Evolutionary conservation across 2,797 vertebrate species (phyloP), one percentile per base, ranked within the genome.

Genomic region (Erpetoichthys calabaricus): DNA sequence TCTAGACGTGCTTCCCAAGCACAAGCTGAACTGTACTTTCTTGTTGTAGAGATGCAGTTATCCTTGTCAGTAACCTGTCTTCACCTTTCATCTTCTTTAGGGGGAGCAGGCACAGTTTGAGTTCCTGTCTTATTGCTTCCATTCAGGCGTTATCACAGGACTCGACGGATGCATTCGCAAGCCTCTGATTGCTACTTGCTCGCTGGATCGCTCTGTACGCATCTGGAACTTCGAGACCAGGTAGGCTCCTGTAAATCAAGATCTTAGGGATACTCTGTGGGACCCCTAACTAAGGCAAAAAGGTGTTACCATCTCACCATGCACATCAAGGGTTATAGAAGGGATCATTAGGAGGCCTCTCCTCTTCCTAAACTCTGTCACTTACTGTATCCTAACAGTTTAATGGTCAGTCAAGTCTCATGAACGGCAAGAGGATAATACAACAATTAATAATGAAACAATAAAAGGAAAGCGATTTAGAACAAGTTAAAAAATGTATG

Each of bases 201-300:
- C 94, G 42, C 63, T 91, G 70, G 95, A 98, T 74, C 81, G 69
- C 68, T 93, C 94, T 5, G 68, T 98, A 44, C 89, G 87, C 68
- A 84, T 98, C 76, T 98, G 95, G 94, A 97, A 97, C 77, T 97
- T 91, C 1, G 84, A 90, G 62, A 87, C 66, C 0, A 96, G 89
- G 95, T 98, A 89, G 80, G 79, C 25, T 25, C 25, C 25, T 25
- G 2, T 25, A n/a, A n/a, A n/a, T n/a, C n/a, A n/a, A n/a, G 51
- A 61, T 42, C 42, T 4, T 5, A 43, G 47, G 3, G 10, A 3
- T 9, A 6, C 42, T 6, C 9, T 4, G 3, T 56, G 5, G 9
- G 1, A 3, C n/a, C 53, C 53, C 10, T 42, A 4, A 7, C 2
- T 3, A 44, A 2, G 42, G 3, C 4, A 25, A 25, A 25, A 42